Evolutionary conservation across 2,113 vertebrate genomes (phyloP).

Genomic region (Saguinus midas): DNA sequence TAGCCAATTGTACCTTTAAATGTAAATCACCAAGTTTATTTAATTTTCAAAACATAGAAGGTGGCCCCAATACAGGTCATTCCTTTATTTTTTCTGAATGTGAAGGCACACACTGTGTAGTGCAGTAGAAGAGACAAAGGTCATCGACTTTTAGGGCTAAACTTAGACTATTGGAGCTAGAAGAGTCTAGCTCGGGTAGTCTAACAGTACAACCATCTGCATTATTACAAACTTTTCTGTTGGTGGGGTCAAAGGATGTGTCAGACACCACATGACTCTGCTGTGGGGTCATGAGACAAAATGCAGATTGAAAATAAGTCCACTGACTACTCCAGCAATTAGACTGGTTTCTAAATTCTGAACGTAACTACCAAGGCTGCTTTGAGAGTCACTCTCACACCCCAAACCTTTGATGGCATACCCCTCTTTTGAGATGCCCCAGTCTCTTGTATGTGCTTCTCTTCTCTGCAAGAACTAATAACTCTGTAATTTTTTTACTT

Average conservation of each 20-base stretch:
- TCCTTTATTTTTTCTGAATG: background rate
- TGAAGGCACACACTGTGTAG: background rate
- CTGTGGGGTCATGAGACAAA: rapidly evolving
- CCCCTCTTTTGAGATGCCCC: too few species aligned
- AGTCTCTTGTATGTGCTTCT: background rate
- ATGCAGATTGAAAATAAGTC: background rate
- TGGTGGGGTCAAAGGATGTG: too few species aligned
- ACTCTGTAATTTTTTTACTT: background rate
- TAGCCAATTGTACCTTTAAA: background rate
- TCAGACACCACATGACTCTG: too few species aligned
- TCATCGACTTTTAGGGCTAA: background rate
- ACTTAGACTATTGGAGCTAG: too few species aligned
- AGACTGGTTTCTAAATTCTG: background rate
- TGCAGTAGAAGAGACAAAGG: rapidly evolving
- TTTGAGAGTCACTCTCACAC: background rate
- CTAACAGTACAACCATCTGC: background rate
- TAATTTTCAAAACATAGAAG: background rate
- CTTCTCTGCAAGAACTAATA: background rate
- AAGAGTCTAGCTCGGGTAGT: background rate
- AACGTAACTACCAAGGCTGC: background rate
- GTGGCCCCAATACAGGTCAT: background rate
- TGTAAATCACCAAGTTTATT: background rate
- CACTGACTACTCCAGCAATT: background rate
- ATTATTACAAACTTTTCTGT: background rate
- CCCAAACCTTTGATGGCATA: background rate